Base-by-base conservation (phyloP, 1,140 invertebrate genomes). In the Microplitis demolitor region DNA sequence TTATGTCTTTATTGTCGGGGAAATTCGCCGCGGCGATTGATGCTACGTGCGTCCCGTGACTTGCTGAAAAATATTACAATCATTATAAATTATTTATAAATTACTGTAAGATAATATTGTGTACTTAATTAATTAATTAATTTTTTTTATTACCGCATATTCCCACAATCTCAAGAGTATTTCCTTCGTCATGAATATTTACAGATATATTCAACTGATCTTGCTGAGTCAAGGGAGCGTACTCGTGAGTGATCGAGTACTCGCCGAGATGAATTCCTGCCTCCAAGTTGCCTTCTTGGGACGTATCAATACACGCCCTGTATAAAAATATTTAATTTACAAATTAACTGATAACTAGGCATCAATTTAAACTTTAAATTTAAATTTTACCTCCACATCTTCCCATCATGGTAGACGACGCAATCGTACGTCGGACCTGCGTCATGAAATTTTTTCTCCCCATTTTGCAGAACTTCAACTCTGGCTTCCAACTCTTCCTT, bases 11-110 rank as follows among this genome's bases (percentile, higher is more conserved):
- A 53, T 93, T 91, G 60, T 97, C 92, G 0, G 96, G 94, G 87
- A 97, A 98, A 88, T 96, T 91, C 0, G 93, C 97, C 24, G 96
- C 92, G 33, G 97, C 95, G 76, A 99, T 99, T 16, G 96, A 94
- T 0, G 97, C 96, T 13, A 99, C 98, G 84, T 99, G 98, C 1
- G 97, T 98, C 14, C 97, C 98, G 87, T 99, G 98, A 63, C 93
- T 92, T 33, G 96, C 96, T 97, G 81, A 69, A 88, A 9, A 76
- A 77, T 68, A 76, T 66, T 31, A 63, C 73, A 51, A 56, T 61
- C 51, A 76, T 72, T 50, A 45, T 60, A 14, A 66, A 24, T 14
- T 71, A 45, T 45, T 45, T 5, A 6, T 24, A 24, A 24, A 24
- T n/a, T n/a, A n/a, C n/a, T n/a, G n/a, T n/a, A n/a, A n/a, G n/a